Evolutionary conservation across 2,888 invertebrate genomes (phyloP), one percentile per base, ranked within the genome.

Genomic region (Orthosia incerta): DNA sequence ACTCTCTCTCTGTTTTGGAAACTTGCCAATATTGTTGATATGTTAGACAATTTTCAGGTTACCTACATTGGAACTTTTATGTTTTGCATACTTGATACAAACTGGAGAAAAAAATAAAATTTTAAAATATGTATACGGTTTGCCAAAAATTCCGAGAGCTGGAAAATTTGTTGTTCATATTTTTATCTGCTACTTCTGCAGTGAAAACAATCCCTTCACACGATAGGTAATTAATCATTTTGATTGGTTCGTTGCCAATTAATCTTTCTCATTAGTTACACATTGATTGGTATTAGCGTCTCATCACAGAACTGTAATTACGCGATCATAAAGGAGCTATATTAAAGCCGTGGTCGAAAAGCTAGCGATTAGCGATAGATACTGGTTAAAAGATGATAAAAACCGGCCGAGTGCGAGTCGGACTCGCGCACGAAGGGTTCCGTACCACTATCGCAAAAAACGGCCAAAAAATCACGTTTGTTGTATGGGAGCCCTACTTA

Each of bases 251-350:
- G 48, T 56, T n/a, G 45, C 55, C 31, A 73, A 82, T 83, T 76
- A 83, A 82, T 73, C 23, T 71, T 71, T 79, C 72, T 82, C 68
- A 82, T 79, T 76, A 82, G 76, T 60, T 12, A 68, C 67, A 64
- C 9, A 69, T 76, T 76, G 57, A 78, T 83, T 72, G 46, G 60
- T 65, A 68, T 65, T 62, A 68, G 63, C 61, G 50, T 65, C 61
- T 65, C 59, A 76, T 76, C 77, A 74, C 67, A 76, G 74, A 79
- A 74, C 67, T 60, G 55, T 69, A 69, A 72, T 76, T 78, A 73
- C 62, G 51, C 11, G 31, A 60, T 62, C 20, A 45, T 74, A 74
- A 45, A 69, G 56, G 67, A 55, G 50, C 45, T 11, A n/a, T 46
- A 57, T 59, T 46, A n/a, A 48, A 48, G 56, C 16, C 56, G n/a